Evolutionary conservation across 1,140 invertebrate genomes (phyloP), one percentile per base, ranked within the genome.

Genomic region (Cyrtorhinus lividipennis): DNA sequence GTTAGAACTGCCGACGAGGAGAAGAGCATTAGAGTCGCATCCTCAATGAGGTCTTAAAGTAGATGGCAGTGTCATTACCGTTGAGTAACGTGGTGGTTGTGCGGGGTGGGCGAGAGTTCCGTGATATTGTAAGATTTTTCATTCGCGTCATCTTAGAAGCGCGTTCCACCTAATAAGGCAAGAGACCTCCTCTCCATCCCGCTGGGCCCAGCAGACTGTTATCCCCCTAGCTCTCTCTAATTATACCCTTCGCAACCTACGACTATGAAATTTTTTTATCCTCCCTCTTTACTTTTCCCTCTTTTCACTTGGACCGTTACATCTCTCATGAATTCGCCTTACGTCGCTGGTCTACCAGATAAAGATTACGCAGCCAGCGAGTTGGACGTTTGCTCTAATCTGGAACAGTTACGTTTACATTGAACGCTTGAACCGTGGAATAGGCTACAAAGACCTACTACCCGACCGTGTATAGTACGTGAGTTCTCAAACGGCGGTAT

Each of bases 51-150:
- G 48, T 53, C 48, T 53, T 38, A 53, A 53, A 53, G 48, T 53
- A 53, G 48, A 53, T 53, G 48, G 48, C 8, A 22, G 48, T 20
- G 48, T 53, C 48, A 53, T 53, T 53, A 53, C 48, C 48, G 48
- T 53, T 22, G 48, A 53, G 48, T 53, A 53, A 53, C 48, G 48
- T 20, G 10, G 20, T 5, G n/a, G 12, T 20, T 15, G 18, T 12
- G 48, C 8, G 18, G 18, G 48, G 18, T 20, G 5, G 20, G 18
- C 8, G 20, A 20, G 48, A 20, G 48, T 38, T 53, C 48, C 12
- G 48, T 53, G 48, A 53, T 53, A 53, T 53, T 53, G 48, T 53
- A 53, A 53, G 48, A 53, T 53, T 53, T 53, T 53, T 53, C 48
- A 53, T 53, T 53, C 48, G 48, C 48, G 20, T 53, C 48, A 53